Percentiles rank a stretch among this genome's conserved stretches.
These are phyloP conservation scores for Parascotia fuliginaria DNA, from an alignment of 2,888 invertebrate species.

Conservation along the genomic window DNA sequence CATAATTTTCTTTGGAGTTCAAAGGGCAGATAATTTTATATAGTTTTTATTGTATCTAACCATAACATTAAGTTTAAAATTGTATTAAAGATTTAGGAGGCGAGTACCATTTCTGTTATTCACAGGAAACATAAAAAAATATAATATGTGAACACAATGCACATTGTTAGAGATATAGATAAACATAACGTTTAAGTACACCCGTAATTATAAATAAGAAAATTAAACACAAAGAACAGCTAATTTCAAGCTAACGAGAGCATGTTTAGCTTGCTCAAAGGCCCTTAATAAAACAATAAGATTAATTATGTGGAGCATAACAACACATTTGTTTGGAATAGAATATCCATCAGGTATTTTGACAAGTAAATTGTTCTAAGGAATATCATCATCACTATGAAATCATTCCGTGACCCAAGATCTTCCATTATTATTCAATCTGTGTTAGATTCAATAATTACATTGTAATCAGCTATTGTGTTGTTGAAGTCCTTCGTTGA, in stretches of 20 bases:
- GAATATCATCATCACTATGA: constrained; percentile 9
- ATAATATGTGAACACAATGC: neutral
- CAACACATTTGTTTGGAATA: constrained; percentile 15
- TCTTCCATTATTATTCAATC: neutral
- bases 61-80: neutral
- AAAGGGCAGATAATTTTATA: constrained; percentile 14
- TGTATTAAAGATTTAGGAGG: neutral
- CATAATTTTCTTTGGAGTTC: constrained; percentile 17
- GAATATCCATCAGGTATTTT: constrained; percentile 24
- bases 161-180: neutral
- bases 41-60: too few species aligned
- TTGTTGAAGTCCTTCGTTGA: constrained; percentile 16
- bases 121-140: neutral
- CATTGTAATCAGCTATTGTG: constrained; percentile 14
- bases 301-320: constrained; percentile 16
- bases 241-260: neutral
- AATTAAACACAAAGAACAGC: neutral
- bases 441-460: constrained; percentile 10
- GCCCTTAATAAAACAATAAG: constrained; percentile 14
- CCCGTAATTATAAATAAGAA: neutral
- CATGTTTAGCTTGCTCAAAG: constrained; percentile 3
- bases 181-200: neutral
- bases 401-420: constrained; percentile 20
- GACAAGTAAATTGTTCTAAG: constrained; percentile 23
- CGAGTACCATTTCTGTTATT: neutral